Conservation (phyloP, 2,888 invertebrate genomes). For the Priocnemis perturbator region DNA sequence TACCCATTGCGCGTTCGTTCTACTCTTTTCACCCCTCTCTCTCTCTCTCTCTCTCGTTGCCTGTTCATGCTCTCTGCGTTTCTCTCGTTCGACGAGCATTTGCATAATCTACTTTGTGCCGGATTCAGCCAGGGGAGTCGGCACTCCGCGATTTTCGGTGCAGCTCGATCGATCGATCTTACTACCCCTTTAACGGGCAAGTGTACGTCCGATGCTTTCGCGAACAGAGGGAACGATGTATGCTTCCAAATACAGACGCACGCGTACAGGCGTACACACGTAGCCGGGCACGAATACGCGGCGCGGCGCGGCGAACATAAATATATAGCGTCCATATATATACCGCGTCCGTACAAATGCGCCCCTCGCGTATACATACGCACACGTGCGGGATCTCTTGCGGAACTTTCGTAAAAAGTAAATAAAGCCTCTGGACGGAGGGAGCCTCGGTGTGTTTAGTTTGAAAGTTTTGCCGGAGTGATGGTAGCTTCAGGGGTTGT, state of each 20-base stretch:
- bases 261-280: neutral
- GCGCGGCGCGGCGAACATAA: neutral
- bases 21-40: constrained; percentile 17
- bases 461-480: constrained; percentile 52
- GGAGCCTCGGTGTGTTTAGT: constrained; percentile 45
- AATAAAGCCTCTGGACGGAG: constrained; percentile 47
- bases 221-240: neutral
- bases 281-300: neutral
- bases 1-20: constrained; percentile 11
- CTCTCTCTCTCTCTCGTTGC: constrained; percentile 12
- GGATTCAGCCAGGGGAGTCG: constrained; percentile 46
- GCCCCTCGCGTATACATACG: neutral
- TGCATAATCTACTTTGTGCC: constrained; percentile 58
- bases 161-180: constrained; percentile 54
- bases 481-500: constrained; percentile 51
- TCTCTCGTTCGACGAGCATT: constrained; percentile 48
- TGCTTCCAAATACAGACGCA: neutral
- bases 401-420: constrained; percentile 52
- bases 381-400: constrained; percentile 9
- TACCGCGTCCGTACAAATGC: neutral
- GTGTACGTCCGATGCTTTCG: constrained; percentile 1
- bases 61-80: constrained; percentile 31
- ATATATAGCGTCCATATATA: neutral
- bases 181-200: constrained; percentile 42
- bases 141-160: constrained; percentile 52